Percentiles rank a stretch among this genome's conserved stretches.
Conservation (phyloP, 2,888 invertebrate species). For the Geotrupes spiniger region DNA sequence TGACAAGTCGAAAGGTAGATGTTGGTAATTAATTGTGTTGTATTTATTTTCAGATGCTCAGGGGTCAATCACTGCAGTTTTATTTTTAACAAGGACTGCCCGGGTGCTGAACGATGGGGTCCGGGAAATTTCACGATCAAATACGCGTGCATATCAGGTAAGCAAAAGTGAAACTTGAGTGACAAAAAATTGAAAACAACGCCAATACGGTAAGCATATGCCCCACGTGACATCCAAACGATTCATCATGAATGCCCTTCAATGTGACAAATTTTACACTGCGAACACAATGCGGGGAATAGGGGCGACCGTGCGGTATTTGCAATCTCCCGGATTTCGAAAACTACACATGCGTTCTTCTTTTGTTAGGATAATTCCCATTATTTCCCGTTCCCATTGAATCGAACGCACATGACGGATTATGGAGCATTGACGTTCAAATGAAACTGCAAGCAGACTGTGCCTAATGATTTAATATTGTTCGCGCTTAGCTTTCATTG, state of each 20-base stretch:
- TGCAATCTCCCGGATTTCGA: constrained; percentile 31
- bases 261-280: constrained; percentile 10
- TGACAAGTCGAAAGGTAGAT: too few relatives aligned
- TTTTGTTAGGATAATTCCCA: constrained; percentile 20
- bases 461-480: not conserved
- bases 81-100: constrained; percentile 63
- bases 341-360: constrained; percentile 26
- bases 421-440: not conserved
- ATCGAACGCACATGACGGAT: constrained; percentile 5
- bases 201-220: constrained; percentile 12
- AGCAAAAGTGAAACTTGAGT: constrained; percentile 36
- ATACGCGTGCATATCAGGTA: constrained; percentile 74
- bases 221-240: constrained; percentile 8
- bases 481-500: too few relatives aligned
- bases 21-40: too few relatives aligned
- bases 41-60: constrained; percentile 70
- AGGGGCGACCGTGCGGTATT: constrained; percentile 25
- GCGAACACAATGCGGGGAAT: constrained; percentile 8
- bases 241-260: not conserved
- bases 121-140: constrained; percentile 66
- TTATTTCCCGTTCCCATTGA: constrained; percentile 10
- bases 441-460: not conserved
- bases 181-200: not conserved
- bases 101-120: constrained; percentile 61
- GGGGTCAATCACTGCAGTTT: constrained; percentile 75